Percentiles rank a stretch among this genome's conserved stretches.
These are phyloP conservation scores for Harpalus rufipes DNA, from an alignment of 2,888 invertebrate species.

Conservation along the genomic window DNA sequence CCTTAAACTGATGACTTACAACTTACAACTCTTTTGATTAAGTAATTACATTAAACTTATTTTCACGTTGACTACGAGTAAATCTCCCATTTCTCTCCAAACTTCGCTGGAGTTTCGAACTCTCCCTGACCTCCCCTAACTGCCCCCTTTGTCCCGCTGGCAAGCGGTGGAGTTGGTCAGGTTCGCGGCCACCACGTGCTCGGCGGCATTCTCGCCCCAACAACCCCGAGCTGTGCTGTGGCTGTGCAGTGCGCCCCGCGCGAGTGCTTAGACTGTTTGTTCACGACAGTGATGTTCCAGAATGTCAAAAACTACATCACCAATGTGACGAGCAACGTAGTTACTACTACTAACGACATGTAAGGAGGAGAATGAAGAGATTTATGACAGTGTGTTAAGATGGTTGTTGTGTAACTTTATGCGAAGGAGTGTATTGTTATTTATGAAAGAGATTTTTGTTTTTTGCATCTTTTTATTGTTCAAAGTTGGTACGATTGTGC, in stretches of 20 bases:
- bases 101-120: too few species aligned
- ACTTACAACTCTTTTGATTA: too few species aligned
- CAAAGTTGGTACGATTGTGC: too few species aligned
- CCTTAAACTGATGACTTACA: too few species aligned
- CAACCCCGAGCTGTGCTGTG: slow-evolving; percentile 3
- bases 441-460: too few species aligned
- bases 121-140: not conserved
- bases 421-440: too few species aligned
- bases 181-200: slow-evolving; percentile 7
- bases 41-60: too few species aligned
- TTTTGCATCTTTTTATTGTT: too few species aligned
- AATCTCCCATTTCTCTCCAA: too few species aligned
- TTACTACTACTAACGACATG: slow-evolving; percentile 73
- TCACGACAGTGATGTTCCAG: slow-evolving; percentile 73
- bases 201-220: slow-evolving; percentile 17
- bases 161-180: not conserved
- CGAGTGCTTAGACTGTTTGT: not conserved
- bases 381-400: too few species aligned
- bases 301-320: slow-evolving; percentile 74
- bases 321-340: slow-evolving; percentile 73
- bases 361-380: slow-evolving; percentile 72
- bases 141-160: not conserved
- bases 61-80: too few species aligned
- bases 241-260: slow-evolving; percentile 22
- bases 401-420: too few species aligned